A percentile compares a stretch with the other conserved stretches of the same genome.
phyloP scores from a whole-genome alignment of 1,140 invertebrate species.

The Zaprionus kolodkinae region DNA sequence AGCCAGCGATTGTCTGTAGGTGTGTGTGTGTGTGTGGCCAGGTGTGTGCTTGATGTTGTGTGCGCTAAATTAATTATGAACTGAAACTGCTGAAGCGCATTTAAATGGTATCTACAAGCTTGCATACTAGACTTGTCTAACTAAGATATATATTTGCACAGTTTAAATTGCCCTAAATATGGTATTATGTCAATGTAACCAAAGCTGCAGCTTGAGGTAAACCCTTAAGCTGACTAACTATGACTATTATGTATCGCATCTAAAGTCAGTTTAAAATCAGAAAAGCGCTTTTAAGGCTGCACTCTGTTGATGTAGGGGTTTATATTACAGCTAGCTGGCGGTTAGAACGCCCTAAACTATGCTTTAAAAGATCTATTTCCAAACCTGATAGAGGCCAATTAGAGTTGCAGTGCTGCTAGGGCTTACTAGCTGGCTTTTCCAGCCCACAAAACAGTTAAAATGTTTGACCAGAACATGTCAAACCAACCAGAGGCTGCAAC shows the following conservation, averaged over 20 bases:
- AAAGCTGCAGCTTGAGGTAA: not conserved
- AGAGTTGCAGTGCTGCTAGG: slow-evolving; percentile 43
- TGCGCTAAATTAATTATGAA: slow-evolving; percentile 37
- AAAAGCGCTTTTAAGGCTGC: slow-evolving; percentile 4
- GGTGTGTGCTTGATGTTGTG: not conserved
- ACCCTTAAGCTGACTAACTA: not conserved
- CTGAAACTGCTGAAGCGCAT: slow-evolving; percentile 30
- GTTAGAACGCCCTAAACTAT: slow-evolving; percentile 32
- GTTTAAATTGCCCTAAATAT: not conserved
- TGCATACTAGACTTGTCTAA: too few species aligned
- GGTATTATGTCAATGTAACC: not conserved
- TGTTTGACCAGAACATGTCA: slow-evolving; percentile 42
- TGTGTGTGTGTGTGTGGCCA: not conserved
- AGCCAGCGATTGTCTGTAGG: slow-evolving; percentile 24
- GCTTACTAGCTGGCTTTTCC: slow-evolving; percentile 43
- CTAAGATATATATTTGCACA: not conserved
- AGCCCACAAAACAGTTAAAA: not conserved
- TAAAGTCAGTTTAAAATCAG: not conserved
- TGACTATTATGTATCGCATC: not conserved
- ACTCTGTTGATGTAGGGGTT: slow-evolving; percentile 55
- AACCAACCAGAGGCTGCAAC: slow-evolving; percentile 36
- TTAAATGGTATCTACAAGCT: slow-evolving; percentile 15
- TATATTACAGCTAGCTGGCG: slow-evolving; percentile 26
- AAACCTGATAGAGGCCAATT: slow-evolving; percentile 43
- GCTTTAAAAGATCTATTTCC: slow-evolving; percentile 33